These are phyloP conservation scores for Drosophila longiperda DNA, from an alignment of 2,888 invertebrate genomes.

Conservation along the genomic window DNA sequence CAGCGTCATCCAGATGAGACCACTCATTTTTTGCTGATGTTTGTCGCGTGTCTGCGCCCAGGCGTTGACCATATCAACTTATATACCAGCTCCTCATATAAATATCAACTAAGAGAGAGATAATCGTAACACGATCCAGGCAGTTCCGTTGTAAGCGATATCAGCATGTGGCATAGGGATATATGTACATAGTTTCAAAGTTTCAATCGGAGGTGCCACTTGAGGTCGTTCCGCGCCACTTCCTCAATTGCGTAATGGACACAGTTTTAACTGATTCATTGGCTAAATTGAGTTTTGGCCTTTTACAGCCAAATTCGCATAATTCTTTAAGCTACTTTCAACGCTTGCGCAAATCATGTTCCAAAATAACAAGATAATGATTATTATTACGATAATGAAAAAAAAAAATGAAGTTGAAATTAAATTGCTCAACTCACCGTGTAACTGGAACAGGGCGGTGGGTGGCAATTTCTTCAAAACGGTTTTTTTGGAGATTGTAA, in stretches of 20 bases:
- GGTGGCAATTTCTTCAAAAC: constrained; percentile 15
- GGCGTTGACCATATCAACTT: constrained; percentile 27
- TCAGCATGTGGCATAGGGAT: constrained; percentile 16
- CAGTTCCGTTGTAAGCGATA: constrained; percentile 54
- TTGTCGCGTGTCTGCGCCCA: constrained; percentile 23
- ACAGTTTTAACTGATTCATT: background rate
- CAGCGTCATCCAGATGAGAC: constrained; percentile 7
- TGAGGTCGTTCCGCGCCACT: constrained; percentile 32
- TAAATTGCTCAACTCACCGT: constrained; percentile 62
- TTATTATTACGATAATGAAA: constrained; percentile 24
- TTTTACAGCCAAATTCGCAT: constrained; percentile 21
- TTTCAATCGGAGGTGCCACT: background rate
- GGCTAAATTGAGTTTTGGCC: constrained; percentile 8
- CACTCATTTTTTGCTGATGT: constrained; percentile 22
- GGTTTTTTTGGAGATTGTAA: constrained; percentile 17
- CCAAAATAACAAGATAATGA: constrained; percentile 35
- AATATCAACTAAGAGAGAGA: background rate
- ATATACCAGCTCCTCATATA: constrained; percentile 26
- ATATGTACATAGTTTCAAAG: too few relatives aligned
- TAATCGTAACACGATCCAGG: constrained; percentile 36
- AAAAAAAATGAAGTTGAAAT: constrained; percentile 2
- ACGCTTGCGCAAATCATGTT: constrained; percentile 54
- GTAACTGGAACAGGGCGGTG: constrained; percentile 30
- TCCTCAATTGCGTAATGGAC: constrained; percentile 37
- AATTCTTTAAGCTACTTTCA: constrained; percentile 35